These are phyloP conservation scores for Drosophila differens DNA, from an alignment of 2,888 invertebrate genomes.

Conservation along the genomic window DNA sequence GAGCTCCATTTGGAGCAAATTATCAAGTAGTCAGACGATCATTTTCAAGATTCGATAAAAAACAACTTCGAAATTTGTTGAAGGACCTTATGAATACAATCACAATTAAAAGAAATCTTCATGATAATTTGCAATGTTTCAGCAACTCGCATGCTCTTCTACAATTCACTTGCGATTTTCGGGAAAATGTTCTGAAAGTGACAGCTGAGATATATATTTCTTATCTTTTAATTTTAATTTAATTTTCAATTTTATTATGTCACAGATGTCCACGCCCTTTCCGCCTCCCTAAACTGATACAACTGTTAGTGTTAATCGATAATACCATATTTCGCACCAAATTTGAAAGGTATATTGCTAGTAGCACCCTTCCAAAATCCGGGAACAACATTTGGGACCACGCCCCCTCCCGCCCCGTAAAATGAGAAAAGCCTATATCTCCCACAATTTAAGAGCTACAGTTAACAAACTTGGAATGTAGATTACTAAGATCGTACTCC, in stretches of 20 bases:
- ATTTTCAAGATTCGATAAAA: conserved; percentile 43
- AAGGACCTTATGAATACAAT: conserved; percentile 79
- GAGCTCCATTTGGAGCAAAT: conserved; percentile 37
- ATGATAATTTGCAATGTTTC: conserved; percentile 59
- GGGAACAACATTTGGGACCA: too few species aligned
- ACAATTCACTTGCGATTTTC: not conserved
- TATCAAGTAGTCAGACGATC: conserved; percentile 68
- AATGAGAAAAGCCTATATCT: too few species aligned
- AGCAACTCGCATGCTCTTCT: conserved; percentile 57
- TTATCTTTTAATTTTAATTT: not conserved
- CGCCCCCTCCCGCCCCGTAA: too few species aligned
- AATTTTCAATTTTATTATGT: not conserved
- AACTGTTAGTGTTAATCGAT: too few species aligned
- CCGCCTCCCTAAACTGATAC: too few species aligned
- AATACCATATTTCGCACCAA: too few species aligned
- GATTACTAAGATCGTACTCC: too few species aligned
- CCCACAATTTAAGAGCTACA: too few species aligned
- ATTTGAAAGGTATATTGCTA: too few species aligned
- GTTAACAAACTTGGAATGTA: too few species aligned
- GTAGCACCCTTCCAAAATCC: too few species aligned
- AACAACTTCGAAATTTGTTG: conserved; percentile 76
- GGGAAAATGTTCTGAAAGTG: not conserved
- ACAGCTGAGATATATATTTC: not conserved
- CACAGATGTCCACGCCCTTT: too few species aligned
- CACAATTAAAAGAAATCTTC: conserved; percentile 65